Base-by-base conservation (phyloP, 2,113 vertebrate species). In the Trematocara variabile region DNA sequence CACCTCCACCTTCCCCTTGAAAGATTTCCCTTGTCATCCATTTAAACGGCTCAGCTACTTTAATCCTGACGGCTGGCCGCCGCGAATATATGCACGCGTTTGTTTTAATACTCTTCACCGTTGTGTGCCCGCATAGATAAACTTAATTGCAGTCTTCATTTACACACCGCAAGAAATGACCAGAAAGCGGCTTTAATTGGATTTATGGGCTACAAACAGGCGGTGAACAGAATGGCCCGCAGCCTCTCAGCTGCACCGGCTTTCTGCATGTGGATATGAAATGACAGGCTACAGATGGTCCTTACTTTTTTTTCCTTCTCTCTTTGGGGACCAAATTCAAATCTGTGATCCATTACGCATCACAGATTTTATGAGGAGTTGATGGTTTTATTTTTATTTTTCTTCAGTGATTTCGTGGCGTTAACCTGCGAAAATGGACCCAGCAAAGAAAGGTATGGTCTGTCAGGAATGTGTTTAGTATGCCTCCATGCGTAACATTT, bases 21-120 rank as follows among this genome's bases (percentile, higher is more conserved):
- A 20, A 94, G 93, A 93, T 94, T 91, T 94, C 90, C 87, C 5
- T 86, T 78, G 91, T 95, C 94, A 94, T 94, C 94, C 94, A 55
- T 93, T 91, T 95, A 96, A 95, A 92, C 95, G 93, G 95, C 94
- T 96, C 94, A 96, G 50, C 90, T 77, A 12, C 80, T 86, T 82
- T 96, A 96, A 96, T 96, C 95, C 94, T 34, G 78, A 77, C 83
- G 84, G 10, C 82, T 93, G 92, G 89, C 90, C 90, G 87, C 86
- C 78, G 85, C 78, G 53, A 54, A 34, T 54, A 60, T 25, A 25
- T 18, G 65, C 60, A 87, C 77, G 52, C 56, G 58, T 79, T 86
- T 63, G 46, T 83, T 88, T 73, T 77, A 44, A 83, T 86, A 85
- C 79, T 60, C 81, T 3, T 86, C 80, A 8, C 20, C 56, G 56